Conservation (phyloP, 2,888 invertebrate species). For the Polydrusus pterygomalis region DNA sequence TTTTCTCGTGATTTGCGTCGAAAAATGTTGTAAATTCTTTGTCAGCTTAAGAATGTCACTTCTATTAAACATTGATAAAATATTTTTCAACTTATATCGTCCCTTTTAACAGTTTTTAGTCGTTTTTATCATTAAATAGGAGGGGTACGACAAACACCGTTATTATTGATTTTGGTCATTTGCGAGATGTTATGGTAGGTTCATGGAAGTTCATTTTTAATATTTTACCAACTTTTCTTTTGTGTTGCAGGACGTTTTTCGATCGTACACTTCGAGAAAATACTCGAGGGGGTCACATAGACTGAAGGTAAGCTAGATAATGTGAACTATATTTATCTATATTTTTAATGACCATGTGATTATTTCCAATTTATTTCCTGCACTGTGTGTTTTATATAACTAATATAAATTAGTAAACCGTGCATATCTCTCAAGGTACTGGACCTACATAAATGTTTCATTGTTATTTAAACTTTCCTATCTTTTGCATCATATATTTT, state of each 20-base stretch:
- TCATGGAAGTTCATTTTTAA: conserved; percentile 24
- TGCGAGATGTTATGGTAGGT: conserved; percentile 45
- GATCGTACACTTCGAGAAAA: conserved; percentile 38
- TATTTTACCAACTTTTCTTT: conserved; percentile 26
- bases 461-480: conserved; percentile 12
- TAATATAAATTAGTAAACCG: conserved; percentile 1
- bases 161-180: conserved; percentile 48
- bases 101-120: conserved; percentile 24
- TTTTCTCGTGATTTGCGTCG: conserved; percentile 57
- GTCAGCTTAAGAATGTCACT: conserved; percentile 61
- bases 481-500: conserved; percentile 13
- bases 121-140: conserved; percentile 27
- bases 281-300: conserved; percentile 30
- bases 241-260: conserved; percentile 46
- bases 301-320: conserved; percentile 37
- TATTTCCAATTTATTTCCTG: not conserved
- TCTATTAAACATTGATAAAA: conserved; percentile 51
- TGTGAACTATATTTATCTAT: conserved; percentile 2
- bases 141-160: conserved; percentile 43
- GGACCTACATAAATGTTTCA: conserved; percentile 13
- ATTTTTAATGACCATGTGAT: conserved; percentile 10
- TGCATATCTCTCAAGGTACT: not conserved
- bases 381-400: conserved; percentile 10
- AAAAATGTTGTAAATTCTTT: conserved; percentile 62
- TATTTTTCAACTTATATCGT: conserved; percentile 24